Base-by-base conservation (phyloP, 2,113 vertebrate species). In the Sinocyclocheilus maitianheensis region DNA sequence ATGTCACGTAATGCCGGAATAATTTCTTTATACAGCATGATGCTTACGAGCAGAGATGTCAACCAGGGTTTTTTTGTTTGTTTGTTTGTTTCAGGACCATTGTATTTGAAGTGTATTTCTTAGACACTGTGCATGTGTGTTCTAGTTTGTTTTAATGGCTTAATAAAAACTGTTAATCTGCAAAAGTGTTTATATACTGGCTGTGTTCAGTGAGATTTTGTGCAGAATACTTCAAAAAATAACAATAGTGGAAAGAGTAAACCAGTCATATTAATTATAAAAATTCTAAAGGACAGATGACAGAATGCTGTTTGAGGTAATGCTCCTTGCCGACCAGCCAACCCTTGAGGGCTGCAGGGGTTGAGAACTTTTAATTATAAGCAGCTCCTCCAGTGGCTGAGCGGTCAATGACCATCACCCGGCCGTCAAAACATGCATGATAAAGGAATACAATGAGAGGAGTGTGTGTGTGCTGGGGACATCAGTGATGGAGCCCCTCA, bases 291-390 rank as follows among this genome's bases (percentile, higher is more conserved):
- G 11, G 13, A 67, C 62, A 11, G 24, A 5, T 34, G 26, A 0
- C 5, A 34, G 26, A 69, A 69, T 30, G 13, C 7, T 71, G 6
- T 71, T 71, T 65, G 0, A 37, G 67, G 24, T 26, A 67, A 34
- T 34, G 93, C 93, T 95, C 94, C 94, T 94, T 93, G 93, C 85
- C 90, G 96, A 95, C 94, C 95, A 94, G 94, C 92, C 94, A 90
- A 94, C 95, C 95, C 96, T 95, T 94, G 90, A 92, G 96, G 96
- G 96, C 87, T 88, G 6, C 40, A 94, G 93, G 96, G 96, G 96
- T 95, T 94, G 95, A 94, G 96, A 97, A 97, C 96, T 97, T 97
- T 96, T 97, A 97, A 97, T 97, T 97, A 97, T 95, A 95, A 92
- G 20, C 94, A 95, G 94, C 92, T 93, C 91, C 93, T 87, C 91